Base-by-base conservation (phyloP, 1,140 invertebrate genomes). In the Polyergus mexicanus region DNA sequence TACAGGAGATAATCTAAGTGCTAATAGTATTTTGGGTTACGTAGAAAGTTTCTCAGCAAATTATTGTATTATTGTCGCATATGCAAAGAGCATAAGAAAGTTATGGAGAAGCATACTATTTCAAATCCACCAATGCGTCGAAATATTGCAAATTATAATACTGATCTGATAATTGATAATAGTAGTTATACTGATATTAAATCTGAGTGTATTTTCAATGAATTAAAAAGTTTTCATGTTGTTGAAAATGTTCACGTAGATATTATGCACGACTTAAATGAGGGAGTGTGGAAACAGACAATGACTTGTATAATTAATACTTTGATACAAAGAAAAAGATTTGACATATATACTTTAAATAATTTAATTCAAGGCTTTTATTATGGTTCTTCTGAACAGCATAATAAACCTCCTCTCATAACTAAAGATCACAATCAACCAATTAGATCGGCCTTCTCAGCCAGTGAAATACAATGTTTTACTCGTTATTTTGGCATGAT, bases 361-460 rank as follows among this genome's bases (percentile, higher is more conserved):
- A 65, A 65, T 35, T 65, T n/a, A 38, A 4, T 65, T 65, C 62
- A 65, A 65, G 62, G 62, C 2, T 65, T 65, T 65, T 65, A 65
- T 65, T 65, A 65, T 38, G 32, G 32, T 38, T 28, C 32, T 65
- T 65, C 32, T 10, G 62, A 65, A 65, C 32, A 65, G 32, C 62
- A 4, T 65, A 65, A 65, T n/a, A 65, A 65, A 65, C 32, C 32
- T 38, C 32, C 8, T 38, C 62, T 65, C 8, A 38, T 65, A 65
- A 65, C 62, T 38, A 65, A 38, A 65, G 62, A 65, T 65, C 25
- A 28, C 25, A 65, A 38, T 38, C 6, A 38, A 38, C 13, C 16
- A 38, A 65, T 65, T 65, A 65, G 3, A 7, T 65, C 38, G 19
- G 32, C 32, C 32, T 65, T 65, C 32, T 65, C 62, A 65, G 62